phyloP scores from a whole-genome alignment of 2,888 invertebrate species.

The Cerastis leucographa region DNA sequence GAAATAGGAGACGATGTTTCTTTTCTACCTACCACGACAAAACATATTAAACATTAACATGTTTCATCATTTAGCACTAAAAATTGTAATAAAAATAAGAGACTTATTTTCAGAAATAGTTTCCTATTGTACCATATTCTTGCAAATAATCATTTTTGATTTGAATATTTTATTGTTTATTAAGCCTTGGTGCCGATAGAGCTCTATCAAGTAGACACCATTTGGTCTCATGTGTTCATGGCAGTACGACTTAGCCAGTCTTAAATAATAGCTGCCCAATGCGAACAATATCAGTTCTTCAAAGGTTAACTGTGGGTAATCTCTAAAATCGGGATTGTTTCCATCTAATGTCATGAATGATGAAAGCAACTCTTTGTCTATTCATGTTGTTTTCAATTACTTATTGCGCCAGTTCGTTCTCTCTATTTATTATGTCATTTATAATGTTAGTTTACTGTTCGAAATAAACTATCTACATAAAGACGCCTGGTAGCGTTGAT shows the following conservation, averaged over 20 bases:
- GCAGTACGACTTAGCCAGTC: neutral
- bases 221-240: conserved; percentile 6
- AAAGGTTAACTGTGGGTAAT: neutral
- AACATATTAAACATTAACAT: no score
- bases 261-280: neutral
- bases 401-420: conserved; percentile 24
- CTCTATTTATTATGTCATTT: conserved; percentile 20
- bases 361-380: conserved; percentile 27
- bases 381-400: conserved; percentile 13
- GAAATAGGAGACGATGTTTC: no score
- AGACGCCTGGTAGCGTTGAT: conserved; percentile 29
- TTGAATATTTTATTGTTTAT: neutral
- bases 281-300: no score
- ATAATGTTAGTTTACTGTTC: conserved; percentile 23
- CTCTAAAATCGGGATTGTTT: conserved; percentile 10
- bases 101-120: no score
- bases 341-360: conserved; percentile 14
- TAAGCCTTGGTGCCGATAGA: neutral
- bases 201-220: neutral
- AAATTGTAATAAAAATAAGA: no score
- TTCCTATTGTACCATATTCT: no score
- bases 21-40: no score
- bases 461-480: conserved; percentile 11
- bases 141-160: no score
- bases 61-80: no score